Evolutionary conservation across 2,888 invertebrate genomes (phyloP).

Genomic region (Synergus laeviventris): DNA sequence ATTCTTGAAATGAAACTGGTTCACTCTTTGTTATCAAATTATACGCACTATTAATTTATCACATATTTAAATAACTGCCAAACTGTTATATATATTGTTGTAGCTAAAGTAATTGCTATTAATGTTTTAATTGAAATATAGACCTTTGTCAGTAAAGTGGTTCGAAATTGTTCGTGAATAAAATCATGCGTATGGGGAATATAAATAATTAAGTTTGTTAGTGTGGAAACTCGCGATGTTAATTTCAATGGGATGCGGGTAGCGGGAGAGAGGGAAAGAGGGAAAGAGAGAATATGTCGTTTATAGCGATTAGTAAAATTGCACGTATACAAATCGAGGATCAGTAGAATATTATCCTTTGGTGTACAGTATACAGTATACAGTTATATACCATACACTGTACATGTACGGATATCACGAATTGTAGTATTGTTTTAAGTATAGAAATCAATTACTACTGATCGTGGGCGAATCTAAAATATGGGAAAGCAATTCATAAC

Average conservation of each 20-base stretch:
- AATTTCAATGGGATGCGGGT: constrained; percentile 13
- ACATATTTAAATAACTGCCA: too few relatives aligned
- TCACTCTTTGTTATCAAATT: too few relatives aligned
- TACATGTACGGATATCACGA: neutral
- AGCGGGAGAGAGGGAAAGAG: constrained; percentile 4
- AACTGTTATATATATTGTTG: too few relatives aligned
- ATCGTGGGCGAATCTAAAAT: constrained; percentile 40
- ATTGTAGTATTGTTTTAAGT: constrained; percentile 14
- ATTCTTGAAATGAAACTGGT: too few relatives aligned
- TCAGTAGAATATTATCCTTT: constrained; percentile 3
- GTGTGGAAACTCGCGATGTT: neutral
- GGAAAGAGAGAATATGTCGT: constrained; percentile 22
- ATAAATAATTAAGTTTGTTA: constrained; percentile 21
- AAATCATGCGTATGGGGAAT: neutral
- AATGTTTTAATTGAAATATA: neutral
- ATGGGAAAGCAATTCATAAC: constrained; percentile 62
- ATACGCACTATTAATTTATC: too few relatives aligned
- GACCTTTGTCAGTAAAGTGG: neutral
- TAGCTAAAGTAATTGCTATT: neutral
- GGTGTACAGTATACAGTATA: too few relatives aligned
- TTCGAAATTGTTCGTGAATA: neutral
- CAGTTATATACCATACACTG: too few relatives aligned
- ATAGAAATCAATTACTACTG: constrained; percentile 32
- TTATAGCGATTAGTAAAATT: constrained; percentile 20
- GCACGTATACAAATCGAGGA: neutral